Evolutionary conservation across 2,888 invertebrate species (phyloP).

Genomic region (Plagodis dolabraria): DNA sequence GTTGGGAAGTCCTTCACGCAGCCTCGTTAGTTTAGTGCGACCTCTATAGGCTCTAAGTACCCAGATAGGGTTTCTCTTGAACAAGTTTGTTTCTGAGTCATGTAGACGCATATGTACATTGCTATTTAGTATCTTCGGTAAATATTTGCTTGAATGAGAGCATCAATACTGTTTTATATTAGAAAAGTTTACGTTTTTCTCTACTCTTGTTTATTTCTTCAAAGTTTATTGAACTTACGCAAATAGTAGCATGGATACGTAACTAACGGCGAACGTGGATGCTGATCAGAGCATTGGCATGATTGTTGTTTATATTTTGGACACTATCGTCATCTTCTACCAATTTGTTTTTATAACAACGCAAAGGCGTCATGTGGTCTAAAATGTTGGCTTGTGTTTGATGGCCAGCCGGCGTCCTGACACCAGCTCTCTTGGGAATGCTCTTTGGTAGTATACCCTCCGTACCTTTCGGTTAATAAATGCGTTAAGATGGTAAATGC

Average conservation of each 20-base stretch:
- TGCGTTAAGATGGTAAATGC: no score
- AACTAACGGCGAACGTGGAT: not conserved
- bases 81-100: conserved; percentile 21
- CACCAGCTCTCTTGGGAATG: no score
- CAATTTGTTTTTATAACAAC: no score
- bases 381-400: no score
- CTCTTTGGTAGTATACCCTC: no score
- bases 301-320: no score
- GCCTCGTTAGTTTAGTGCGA: conserved; percentile 28
- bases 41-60: conserved; percentile 22
- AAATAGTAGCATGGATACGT: not conserved
- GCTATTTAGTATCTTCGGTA: conserved; percentile 15
- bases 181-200: conserved; percentile 20
- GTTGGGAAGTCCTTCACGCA: conserved; percentile 27
- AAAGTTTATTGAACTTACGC: conserved; percentile 31
- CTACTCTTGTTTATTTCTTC: conserved; percentile 20
- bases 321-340: no score
- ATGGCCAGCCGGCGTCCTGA: no score
- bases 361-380: no score
- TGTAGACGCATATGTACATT: conserved; percentile 2
- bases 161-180: conserved; percentile 22
- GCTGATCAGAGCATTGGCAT: no score
- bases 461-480: no score
- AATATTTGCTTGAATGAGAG: conserved; percentile 26
- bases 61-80: conserved; percentile 23